A percentile compares a stretch with the other conserved stretches of the same genome.
These are phyloP conservation scores for Petrocephalus zakoni DNA, from an alignment of 2,113 vertebrate genomes.

Conservation along the genomic window DNA sequence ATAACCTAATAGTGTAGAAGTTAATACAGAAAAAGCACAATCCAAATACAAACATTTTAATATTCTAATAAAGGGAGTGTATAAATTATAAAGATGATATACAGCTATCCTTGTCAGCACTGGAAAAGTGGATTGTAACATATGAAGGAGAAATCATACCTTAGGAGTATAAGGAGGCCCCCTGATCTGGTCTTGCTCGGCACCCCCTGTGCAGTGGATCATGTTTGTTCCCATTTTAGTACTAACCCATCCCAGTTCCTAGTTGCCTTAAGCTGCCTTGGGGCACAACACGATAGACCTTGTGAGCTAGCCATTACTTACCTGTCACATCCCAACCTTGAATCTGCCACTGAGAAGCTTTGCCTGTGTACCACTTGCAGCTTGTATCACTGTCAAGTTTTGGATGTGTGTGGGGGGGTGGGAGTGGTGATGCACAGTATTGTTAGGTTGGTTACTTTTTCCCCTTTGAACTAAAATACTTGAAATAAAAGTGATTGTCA, in stretches of 20 bases:
- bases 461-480: too few relatives aligned
- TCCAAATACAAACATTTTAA: background rate
- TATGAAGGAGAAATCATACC: background rate
- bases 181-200: background rate
- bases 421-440: background rate
- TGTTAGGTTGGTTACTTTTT: background rate
- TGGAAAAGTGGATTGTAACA: background rate
- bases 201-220: background rate
- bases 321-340: slow-evolving; percentile 9
- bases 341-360: background rate
- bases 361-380: background rate
- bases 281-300: slow-evolving; percentile 9
- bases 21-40: background rate
- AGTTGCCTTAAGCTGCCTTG: slow-evolving; percentile 16
- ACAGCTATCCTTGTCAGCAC: background rate
- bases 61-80: background rate
- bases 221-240: background rate
- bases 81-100: background rate
- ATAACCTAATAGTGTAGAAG: background rate
- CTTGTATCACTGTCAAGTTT: background rate
- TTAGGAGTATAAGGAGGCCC: background rate
- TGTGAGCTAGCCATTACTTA: slow-evolving; percentile 15
- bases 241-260: background rate
- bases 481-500: too few relatives aligned
- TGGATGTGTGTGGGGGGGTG: too few relatives aligned